Conservation (phyloP, 2,113 vertebrate genomes). For the Indicator indicator region DNA sequence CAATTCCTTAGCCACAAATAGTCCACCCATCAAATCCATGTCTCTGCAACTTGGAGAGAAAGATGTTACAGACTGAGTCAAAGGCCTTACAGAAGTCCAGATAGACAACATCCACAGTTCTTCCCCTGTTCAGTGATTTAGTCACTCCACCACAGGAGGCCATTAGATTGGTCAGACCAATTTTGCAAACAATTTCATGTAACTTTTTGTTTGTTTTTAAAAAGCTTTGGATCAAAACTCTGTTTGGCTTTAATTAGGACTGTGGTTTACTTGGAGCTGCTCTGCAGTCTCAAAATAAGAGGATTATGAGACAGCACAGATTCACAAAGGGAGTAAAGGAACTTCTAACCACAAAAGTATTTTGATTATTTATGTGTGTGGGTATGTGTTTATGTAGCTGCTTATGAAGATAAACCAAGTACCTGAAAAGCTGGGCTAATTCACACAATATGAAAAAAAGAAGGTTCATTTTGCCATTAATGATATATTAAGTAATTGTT, state of each 20-base stretch:
- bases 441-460: not conserved
- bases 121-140: too few relatives aligned
- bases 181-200: not conserved
- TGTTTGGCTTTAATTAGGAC: not conserved
- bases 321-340: not conserved
- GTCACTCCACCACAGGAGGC: too few relatives aligned
- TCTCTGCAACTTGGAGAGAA: too few relatives aligned
- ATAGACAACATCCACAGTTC: too few relatives aligned
- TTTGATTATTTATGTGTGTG: not conserved
- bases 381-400: not conserved
- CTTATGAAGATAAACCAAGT: not conserved
- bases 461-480: not conserved
- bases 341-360: not conserved
- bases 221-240: conserved; percentile 4
- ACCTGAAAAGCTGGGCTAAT: not conserved
- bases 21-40: too few relatives aligned
- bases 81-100: too few relatives aligned
- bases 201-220: not conserved
- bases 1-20: too few relatives aligned
- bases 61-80: too few relatives aligned
- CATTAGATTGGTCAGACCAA: not conserved
- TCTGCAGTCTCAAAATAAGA: not conserved
- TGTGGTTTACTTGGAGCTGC: not conserved
- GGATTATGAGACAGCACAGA: not conserved
- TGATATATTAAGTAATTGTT: not conserved